Percentiles rank a stretch among this genome's conserved stretches.
Evolutionary conservation across 2,888 invertebrate genomes (phyloP).

Genomic region (Nomada ferruginata): DNA sequence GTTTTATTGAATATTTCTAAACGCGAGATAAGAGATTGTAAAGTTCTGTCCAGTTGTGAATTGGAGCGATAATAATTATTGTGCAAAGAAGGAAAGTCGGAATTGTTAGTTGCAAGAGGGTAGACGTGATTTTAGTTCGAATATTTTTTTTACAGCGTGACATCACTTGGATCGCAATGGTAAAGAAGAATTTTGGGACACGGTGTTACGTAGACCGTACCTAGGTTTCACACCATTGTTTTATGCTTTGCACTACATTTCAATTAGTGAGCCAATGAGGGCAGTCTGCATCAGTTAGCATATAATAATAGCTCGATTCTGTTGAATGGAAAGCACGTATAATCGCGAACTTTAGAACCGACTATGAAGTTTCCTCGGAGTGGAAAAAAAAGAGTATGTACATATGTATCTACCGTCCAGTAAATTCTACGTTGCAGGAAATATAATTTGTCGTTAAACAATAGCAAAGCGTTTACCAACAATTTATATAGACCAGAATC

Average conservation of each 20-base stretch:
- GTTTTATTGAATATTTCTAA: too few species aligned
- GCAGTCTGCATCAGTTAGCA: slow-evolving; percentile 28
- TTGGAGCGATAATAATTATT: too few species aligned
- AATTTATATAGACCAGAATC: neutral
- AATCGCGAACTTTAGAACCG: slow-evolving; percentile 41
- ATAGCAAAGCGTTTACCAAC: neutral
- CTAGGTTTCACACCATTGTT: neutral
- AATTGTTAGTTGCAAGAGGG: too few species aligned
- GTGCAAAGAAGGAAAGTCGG: too few species aligned
- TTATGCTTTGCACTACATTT: slow-evolving; percentile 15
- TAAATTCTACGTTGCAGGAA: slow-evolving; percentile 10
- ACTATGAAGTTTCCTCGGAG: slow-evolving; percentile 18
- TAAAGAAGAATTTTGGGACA: slow-evolving; percentile 2
- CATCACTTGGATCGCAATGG: too few species aligned
- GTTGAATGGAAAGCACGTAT: slow-evolving; percentile 19
- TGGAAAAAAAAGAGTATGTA: neutral
- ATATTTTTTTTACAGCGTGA: too few species aligned
- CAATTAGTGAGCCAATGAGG: slow-evolving; percentile 30
- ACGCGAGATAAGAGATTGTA: too few species aligned
- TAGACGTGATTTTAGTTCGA: too few species aligned
- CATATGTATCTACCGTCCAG: neutral
- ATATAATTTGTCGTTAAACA: neutral
- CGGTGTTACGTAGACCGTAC: neutral
- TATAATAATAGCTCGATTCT: slow-evolving; percentile 43
- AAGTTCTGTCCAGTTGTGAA: too few species aligned